phyloP scores from a whole-genome alignment of 37 sponge, comb jelly and placozoan genomes.

The Theonella swinhoei region DNA sequence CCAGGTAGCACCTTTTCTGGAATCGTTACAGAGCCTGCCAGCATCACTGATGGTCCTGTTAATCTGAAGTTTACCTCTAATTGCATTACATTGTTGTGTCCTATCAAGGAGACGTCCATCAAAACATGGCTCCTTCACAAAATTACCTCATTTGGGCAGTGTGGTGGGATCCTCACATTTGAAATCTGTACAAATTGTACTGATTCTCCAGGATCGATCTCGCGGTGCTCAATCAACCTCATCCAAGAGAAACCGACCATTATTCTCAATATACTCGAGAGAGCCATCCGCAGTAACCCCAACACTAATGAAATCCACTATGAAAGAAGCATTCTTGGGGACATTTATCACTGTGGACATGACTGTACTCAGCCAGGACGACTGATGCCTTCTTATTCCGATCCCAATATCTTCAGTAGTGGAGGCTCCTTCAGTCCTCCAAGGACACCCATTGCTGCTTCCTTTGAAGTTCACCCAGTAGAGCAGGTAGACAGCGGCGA shows the following conservation, averaged over 20 bases:
- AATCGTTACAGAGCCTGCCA: slow-evolving; percentile 39
- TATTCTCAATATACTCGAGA: slow-evolving; percentile 62
- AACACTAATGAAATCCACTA: slow-evolving; percentile 59
- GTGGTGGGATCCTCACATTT: slow-evolving; percentile 72
- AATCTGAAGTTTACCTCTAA: slow-evolving; percentile 64
- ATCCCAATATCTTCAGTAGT: slow-evolving; percentile 38
- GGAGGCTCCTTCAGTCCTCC: slow-evolving; percentile 20
- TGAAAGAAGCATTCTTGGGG: slow-evolving; percentile 75
- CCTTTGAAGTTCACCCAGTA: slow-evolving; percentile 10
- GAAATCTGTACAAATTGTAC: slow-evolving; percentile 63
- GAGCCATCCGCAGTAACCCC: slow-evolving; percentile 57
- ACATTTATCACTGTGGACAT: slow-evolving; percentile 75
- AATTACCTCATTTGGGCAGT: slow-evolving; percentile 76
- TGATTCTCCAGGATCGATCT: slow-evolving; percentile 5
- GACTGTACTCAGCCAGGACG: slow-evolving; percentile 38
- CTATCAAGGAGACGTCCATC: slow-evolving; percentile 57
- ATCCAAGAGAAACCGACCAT: slow-evolving; percentile 61
- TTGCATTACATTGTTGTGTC: slow-evolving; percentile 67
- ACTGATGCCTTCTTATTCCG: slow-evolving; percentile 48
- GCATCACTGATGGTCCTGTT: slow-evolving; percentile 46
- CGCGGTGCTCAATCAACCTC: slow-evolving; percentile 44
- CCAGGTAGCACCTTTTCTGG: slow-evolving; percentile 60
- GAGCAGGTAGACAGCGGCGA: slow-evolving; percentile 51
- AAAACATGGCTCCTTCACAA: slow-evolving; percentile 65
- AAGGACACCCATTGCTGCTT: slow-evolving; percentile 5